phyloP scores from a whole-genome alignment of 2,888 invertebrate species.

The Flexamia atlantica region DNA sequence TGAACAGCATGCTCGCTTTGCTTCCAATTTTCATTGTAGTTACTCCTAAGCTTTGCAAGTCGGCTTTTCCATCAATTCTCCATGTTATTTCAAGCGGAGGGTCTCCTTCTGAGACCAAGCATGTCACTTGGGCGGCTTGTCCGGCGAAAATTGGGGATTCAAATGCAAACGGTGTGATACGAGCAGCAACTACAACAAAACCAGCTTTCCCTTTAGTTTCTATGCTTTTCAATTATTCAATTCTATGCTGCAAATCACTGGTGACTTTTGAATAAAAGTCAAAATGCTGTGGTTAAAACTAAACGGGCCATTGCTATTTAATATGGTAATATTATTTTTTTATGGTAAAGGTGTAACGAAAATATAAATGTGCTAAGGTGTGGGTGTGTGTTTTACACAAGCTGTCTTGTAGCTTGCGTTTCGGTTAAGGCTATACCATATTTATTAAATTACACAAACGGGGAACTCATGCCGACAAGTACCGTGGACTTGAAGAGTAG shows the following conservation, averaged over 20 bases:
- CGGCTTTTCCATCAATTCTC: constrained; percentile 74
- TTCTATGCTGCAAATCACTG: no score
- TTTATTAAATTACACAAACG: background rate
- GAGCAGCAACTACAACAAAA: constrained; percentile 71
- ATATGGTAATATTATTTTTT: no score
- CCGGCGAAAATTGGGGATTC: constrained; percentile 71
- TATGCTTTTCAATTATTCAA: background rate
- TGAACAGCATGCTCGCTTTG: constrained; percentile 72
- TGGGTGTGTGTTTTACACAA: background rate
- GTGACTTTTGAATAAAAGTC: no score
- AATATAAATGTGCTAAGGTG: background rate
- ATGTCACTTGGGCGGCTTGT: constrained; percentile 72
- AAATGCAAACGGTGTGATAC: constrained; percentile 71
- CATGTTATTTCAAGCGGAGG: constrained; percentile 76
- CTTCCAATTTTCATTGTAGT: constrained; percentile 71
- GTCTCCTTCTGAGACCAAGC: constrained; percentile 73
- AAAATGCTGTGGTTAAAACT: no score
- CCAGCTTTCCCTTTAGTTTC: background rate
- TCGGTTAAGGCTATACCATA: no score
- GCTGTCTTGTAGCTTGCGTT: constrained; percentile 22
- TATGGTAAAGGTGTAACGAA: no score
- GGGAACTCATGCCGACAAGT: constrained; percentile 70
- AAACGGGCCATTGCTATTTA: no score
- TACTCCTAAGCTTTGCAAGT: constrained; percentile 72
- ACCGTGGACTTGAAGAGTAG: constrained; percentile 80